Evolutionary conservation across 2,888 invertebrate species (phyloP), one percentile per base, ranked within the genome.

Genomic region (Oligia latruncula): DNA sequence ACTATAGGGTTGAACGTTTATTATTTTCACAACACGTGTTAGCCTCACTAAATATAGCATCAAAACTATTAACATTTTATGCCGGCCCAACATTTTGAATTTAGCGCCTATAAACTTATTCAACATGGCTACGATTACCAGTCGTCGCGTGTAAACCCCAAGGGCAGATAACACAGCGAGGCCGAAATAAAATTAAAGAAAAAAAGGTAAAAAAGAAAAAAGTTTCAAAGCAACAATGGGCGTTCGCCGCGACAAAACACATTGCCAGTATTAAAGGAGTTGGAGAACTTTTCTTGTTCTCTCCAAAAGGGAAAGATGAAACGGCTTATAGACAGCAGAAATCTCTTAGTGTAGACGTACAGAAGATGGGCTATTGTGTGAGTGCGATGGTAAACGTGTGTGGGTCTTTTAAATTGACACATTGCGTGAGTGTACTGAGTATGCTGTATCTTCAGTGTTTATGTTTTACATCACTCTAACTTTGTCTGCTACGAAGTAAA

Each of bases 101-200:
- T 84, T 75, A 88, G 82, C 85, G 66, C 81, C 89, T 80, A 81
- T 81, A 91, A 83, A 87, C 85, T 84, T 86, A 86, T 86, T 82
- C 78, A 85, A 87, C 84, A 81, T 73, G 64, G 76, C 85, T 89
- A 88, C 89, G 83, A 87, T 84, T 85, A 85, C 86, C 85, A 90
- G 90, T 91, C 91, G 90, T 90, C 86, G 82, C 86, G 87, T 88
- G 89, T 89, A 88, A 90, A 87, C 89, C 85, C 88, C 89, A 88
- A 87, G 88, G 89, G 83, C 90, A 91, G 92, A 94, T 94, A 94
- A 94, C 93, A 93, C 91, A 78, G 77, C 82, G 83, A 91, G 90
- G 89, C 92, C 91, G 91, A 95, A 95, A 96, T 95, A 94, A 95
- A 96, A 96, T 95, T 95, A 95, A 95, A 95, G 93, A 92, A 94